A percentile compares a stretch with the other conserved stretches of the same genome.
Evolutionary conservation across 2,113 vertebrate genomes (phyloP).

Genomic region (Neofelis nebulosa): DNA sequence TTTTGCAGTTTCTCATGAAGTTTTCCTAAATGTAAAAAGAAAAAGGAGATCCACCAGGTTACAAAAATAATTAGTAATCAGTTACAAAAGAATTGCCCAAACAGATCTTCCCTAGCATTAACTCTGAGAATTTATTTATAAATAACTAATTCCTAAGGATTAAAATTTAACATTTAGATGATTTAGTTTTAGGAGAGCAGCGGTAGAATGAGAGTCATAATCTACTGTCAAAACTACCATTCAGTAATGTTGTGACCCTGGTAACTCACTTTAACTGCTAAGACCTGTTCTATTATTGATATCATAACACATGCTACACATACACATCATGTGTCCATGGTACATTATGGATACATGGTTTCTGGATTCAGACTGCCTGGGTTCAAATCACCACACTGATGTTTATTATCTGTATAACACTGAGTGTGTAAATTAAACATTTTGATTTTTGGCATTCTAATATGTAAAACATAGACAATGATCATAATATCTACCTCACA

Average conservation of each 20-base stretch:
- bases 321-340: not conserved
- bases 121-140: not conserved
- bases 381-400: not conserved
- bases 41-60: not conserved
- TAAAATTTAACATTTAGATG: not conserved
- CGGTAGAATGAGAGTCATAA: not conserved
- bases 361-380: not conserved
- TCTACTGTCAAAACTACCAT: not conserved
- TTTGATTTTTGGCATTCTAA: not conserved
- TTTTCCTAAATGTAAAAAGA: conserved; percentile 30
- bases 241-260: not conserved
- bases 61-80: not conserved
- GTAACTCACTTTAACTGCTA: not conserved
- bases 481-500: not conserved
- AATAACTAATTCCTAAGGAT: not conserved
- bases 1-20: conserved; percentile 2
- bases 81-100: not conserved
- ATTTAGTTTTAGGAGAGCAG: not conserved
- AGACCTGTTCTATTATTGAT: not conserved
- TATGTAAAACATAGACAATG: not conserved
- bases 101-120: not conserved
- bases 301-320: not conserved
- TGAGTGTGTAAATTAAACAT: not conserved
- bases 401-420: not conserved
- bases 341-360: not conserved